Evolutionary conservation across 2,888 invertebrate species (phyloP), one percentile per base, ranked within the genome.

Genomic region (Pseudeuparius sepicola): DNA sequence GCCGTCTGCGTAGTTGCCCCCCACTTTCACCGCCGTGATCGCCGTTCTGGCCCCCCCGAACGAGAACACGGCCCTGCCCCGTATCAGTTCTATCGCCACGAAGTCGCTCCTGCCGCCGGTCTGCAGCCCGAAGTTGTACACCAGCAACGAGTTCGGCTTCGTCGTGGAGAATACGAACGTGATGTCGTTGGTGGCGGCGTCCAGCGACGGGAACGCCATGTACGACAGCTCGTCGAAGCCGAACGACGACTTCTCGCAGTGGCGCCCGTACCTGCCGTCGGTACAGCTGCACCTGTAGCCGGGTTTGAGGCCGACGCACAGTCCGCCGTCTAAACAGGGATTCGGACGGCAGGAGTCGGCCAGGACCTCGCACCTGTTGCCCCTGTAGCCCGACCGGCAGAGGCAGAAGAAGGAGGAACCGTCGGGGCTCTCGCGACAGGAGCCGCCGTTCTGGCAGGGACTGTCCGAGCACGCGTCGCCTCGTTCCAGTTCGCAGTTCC

Each of bases 281-380:
- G 78, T 78, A 55, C 96, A 96, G 48, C 81, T 81, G 51, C 82
- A 82, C 56, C 75, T 77, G 55, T 86, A 92, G 18, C 88, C 88
- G 4, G 88, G 86, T 54, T 87, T 86, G n/a, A 87, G 65, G 42
- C 83, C 80, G 10, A 88, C 77, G 54, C 94, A 94, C 26, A 85
- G 70, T 16, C 93, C 93, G 14, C 88, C 90, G 57, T 89, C 71
- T 41, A 86, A 65, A 52, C 94, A 94, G n/a, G 92, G 93, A 60
- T 92, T 90, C 1, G 89, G 87, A 39, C 89, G 70, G 55, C 94
- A 96, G 1, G 87, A 86, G 57, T 92, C 89, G 1, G 87, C 81
- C 3, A 84, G 68, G 12, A 80, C 78, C 65, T 93, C 90, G 58
- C 94, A 96, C 46, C 82, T 80, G 57, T 84, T 85, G 2, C 96